Conservation (phyloP, 2,797 vertebrate genomes). For the Cynodonichthys magdalenae region DNA sequence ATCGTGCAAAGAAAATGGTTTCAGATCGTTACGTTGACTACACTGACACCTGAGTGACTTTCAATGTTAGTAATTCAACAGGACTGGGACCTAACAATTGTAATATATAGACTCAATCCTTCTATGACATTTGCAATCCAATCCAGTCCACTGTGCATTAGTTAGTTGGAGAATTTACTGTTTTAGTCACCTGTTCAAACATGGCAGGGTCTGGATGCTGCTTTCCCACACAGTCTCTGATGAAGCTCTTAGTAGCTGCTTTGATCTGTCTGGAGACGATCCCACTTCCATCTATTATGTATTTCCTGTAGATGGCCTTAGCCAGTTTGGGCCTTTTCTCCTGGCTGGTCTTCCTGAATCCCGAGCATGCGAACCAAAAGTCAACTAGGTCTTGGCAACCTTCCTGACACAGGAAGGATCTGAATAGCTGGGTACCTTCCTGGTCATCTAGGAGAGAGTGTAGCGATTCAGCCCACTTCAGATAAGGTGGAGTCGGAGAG, state of each 20-base stretch:
- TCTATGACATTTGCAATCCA: no score
- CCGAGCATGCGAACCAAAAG: slow-evolving; percentile 98
- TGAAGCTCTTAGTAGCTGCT: slow-evolving; percentile 92
- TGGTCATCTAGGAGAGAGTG: slow-evolving; percentile 94
- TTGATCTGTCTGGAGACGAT: slow-evolving; percentile 93
- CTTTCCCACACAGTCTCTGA: slow-evolving; percentile 90
- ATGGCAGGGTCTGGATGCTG: slow-evolving; percentile 92
- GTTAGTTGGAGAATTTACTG: not conserved
- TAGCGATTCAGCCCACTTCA: slow-evolving; percentile 95
- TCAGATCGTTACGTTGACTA: not conserved
- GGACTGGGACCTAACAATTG: no score
- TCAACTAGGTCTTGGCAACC: slow-evolving; percentile 92
- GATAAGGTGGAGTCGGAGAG: slow-evolving; percentile 90
- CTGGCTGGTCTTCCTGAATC: slow-evolving; percentile 87
- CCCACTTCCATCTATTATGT: slow-evolving; percentile 88
- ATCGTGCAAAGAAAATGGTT: not conserved
- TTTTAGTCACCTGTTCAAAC: slow-evolving; percentile 85
- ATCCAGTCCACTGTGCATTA: no score
- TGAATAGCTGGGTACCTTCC: slow-evolving; percentile 94
- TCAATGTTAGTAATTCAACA: not conserved
- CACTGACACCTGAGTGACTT: not conserved
- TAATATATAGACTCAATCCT: no score
- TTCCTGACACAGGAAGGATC: slow-evolving; percentile 91
- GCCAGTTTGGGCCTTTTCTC: slow-evolving; percentile 93
- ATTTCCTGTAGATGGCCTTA: slow-evolving; percentile 96